Conservation (phyloP, 2,797 vertebrate genomes). For the Parauchenoglanis punctatus region DNA sequence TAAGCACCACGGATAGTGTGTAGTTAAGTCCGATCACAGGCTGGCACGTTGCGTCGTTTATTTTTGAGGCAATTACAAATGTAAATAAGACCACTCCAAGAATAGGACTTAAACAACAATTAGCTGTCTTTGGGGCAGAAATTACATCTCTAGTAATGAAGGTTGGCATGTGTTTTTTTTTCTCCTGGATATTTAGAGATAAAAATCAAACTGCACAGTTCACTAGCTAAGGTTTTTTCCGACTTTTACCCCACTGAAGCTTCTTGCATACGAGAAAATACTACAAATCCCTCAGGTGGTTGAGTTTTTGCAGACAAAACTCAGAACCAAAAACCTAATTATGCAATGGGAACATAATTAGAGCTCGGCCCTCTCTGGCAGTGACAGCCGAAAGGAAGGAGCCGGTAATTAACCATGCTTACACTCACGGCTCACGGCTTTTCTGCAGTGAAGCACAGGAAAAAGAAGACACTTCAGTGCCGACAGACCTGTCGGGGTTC, state of each 20-base stretch:
- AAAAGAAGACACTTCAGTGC: constrained; percentile 21
- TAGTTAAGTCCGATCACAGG: neutral
- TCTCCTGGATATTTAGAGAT: neutral
- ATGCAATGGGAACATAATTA: constrained; percentile 46
- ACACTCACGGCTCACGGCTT: constrained; percentile 23
- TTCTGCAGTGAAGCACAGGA: constrained; percentile 29
- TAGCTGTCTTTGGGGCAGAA: neutral
- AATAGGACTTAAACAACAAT: constrained; percentile 23
- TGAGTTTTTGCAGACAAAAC: constrained; percentile 13
- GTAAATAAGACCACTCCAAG: constrained; percentile 18
- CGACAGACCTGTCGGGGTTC: constrained; percentile 19
- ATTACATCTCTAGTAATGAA: constrained; percentile 18
- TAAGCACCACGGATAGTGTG: neutral
- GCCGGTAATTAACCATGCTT: constrained; percentile 45
- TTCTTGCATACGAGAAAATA: constrained; percentile 6
- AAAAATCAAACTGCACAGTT: neutral
- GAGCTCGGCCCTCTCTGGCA: constrained; percentile 42
- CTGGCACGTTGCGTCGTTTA: neutral
- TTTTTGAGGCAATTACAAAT: constrained; percentile 8
- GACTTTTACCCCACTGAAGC: neutral
- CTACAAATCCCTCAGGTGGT: constrained; percentile 31
- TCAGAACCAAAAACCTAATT: constrained; percentile 32
- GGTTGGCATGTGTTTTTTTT: constrained; percentile 11
- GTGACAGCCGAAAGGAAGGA: constrained; percentile 48
- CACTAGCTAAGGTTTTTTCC: neutral